A percentile compares a stretch with the other conserved stretches of the same genome.
phyloP scores from a whole-genome alignment of 2,888 invertebrate species.

The Conops quadrifasciatus region DNA sequence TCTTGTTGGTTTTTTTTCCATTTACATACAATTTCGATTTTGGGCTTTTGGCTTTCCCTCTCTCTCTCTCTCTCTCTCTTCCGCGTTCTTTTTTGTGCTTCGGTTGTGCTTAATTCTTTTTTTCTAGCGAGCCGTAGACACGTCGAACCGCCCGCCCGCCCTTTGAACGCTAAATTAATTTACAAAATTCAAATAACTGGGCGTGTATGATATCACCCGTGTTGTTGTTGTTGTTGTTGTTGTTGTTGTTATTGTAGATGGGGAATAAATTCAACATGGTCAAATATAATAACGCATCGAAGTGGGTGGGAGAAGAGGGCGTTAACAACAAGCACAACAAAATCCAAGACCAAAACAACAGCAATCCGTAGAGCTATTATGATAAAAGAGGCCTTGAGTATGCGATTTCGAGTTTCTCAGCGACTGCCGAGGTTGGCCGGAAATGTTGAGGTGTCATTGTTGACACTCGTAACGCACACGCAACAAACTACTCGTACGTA shows the following conservation, averaged over 20 bases:
- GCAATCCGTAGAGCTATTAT: slow-evolving; percentile 2
- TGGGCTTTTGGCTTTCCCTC: too few species aligned
- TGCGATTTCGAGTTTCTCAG: not conserved
- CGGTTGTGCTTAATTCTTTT: too few species aligned
- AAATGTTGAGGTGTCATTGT: slow-evolving; percentile 47
- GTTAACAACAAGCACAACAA: not conserved
- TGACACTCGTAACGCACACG: slow-evolving; percentile 42
- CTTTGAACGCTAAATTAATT: slow-evolving; percentile 17
- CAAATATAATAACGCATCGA: slow-evolving; percentile 6
- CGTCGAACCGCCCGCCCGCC: too few species aligned
- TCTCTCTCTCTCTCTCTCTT: too few species aligned
- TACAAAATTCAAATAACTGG: slow-evolving; percentile 32
- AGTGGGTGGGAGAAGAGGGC: slow-evolving; percentile 28
- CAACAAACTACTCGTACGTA: slow-evolving; percentile 2
- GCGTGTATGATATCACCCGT: slow-evolving; percentile 13
- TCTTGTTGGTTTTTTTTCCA: not conserved
- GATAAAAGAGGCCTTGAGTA: slow-evolving; percentile 22
- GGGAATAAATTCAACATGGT: not conserved
- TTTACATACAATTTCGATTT: not conserved
- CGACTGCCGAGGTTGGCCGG: slow-evolving; percentile 38
- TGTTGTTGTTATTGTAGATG: not conserved
- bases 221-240: slow-evolving; percentile 22
- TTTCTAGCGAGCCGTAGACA: too few species aligned
- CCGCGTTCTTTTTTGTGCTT: too few species aligned
- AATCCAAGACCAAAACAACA: slow-evolving; percentile 11